Conservation (phyloP, 2,797 vertebrate genomes). For the Remorina albescens region DNA sequence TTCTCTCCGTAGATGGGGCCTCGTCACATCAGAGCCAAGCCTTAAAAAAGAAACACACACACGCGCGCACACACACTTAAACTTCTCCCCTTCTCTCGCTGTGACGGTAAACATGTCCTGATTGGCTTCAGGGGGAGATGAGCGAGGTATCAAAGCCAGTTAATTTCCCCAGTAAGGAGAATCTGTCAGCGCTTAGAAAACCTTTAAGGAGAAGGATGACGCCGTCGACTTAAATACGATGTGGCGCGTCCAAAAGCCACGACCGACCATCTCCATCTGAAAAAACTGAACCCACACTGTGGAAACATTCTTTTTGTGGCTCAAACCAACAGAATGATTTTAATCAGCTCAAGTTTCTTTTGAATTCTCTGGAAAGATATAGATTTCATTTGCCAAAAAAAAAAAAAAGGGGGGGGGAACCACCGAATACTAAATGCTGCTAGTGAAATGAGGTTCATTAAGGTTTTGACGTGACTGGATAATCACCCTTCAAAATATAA, state of each 20-base stretch:
- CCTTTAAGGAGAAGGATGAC: constrained; percentile 46
- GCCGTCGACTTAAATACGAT: constrained; percentile 73
- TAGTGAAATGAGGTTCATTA: constrained; percentile 56
- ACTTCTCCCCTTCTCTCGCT: constrained; percentile 23
- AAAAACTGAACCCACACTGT: background rate
- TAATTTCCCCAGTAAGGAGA: constrained; percentile 74
- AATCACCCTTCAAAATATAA: constrained; percentile 69
- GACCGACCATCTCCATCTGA: constrained; percentile 49
- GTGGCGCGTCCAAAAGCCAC: constrained; percentile 60
- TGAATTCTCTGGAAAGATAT: constrained; percentile 60
- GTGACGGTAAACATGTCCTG: constrained; percentile 71
- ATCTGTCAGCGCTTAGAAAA: constrained; percentile 69
- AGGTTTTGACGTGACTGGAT: constrained; percentile 70
- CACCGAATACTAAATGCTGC: constrained; percentile 46
- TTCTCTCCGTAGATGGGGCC: constrained; percentile 17
- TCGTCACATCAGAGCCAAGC: constrained; percentile 62
- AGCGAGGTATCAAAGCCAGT: constrained; percentile 75
- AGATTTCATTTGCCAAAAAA: constrained; percentile 49
- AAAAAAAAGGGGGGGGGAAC: constrained; percentile 34
- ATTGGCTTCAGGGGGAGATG: constrained; percentile 76
- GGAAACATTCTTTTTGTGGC: constrained; percentile 41
- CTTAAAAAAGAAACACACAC: constrained; percentile 43
- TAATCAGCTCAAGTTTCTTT: constrained; percentile 65
- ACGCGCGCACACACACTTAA: constrained; percentile 38
- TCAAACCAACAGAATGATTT: constrained; percentile 55